These are phyloP conservation scores for Eulemur rubriventer DNA, from an alignment of 2,797 vertebrate species.

Conservation along the genomic window DNA sequence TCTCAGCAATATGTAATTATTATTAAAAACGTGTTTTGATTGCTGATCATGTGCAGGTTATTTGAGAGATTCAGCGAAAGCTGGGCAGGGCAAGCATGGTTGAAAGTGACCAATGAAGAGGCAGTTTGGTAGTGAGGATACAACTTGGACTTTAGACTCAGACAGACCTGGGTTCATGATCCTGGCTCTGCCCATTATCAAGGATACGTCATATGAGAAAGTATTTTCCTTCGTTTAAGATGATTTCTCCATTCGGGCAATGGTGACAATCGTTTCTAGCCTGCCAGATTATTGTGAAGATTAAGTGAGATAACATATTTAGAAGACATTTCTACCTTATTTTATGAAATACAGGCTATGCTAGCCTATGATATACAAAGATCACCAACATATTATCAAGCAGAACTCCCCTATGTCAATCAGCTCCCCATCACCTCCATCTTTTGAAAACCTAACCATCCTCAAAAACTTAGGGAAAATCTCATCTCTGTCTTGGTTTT, in stretches of 20 bases:
- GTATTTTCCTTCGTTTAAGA: background rate
- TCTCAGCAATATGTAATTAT: background rate
- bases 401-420: background rate
- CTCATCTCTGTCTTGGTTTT: background rate
- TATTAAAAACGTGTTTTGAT: background rate
- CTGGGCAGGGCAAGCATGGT: background rate
- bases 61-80: background rate
- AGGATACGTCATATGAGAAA: background rate
- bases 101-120: background rate
- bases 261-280: background rate
- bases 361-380: background rate
- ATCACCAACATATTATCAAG: background rate
- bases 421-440: background rate
- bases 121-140: background rate
- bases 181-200: background rate
- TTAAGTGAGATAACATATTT: background rate
- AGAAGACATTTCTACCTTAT: background rate
- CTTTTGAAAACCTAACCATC: background rate
- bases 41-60: background rate
- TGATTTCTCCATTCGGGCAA: background rate
- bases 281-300: background rate
- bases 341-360: background rate
- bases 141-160: background rate
- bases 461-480: background rate
- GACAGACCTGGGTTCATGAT: background rate